Evolutionary conservation across 1,140 invertebrate genomes (phyloP), one percentile per base, ranked within the genome.

Genomic region (Anastrepha ludens): DNA sequence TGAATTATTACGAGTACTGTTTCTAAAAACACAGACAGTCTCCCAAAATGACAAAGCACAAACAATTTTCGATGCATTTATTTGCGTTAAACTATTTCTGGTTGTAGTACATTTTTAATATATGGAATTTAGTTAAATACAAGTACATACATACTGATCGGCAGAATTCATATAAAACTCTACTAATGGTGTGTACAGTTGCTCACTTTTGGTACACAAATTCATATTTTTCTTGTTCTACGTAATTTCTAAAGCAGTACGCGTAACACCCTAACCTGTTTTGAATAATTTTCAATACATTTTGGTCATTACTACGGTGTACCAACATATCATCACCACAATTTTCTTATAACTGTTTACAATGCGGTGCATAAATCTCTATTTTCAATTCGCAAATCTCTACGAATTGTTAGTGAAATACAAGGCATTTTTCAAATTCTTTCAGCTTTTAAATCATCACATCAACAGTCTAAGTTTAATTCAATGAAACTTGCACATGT

Each of bases 351-450:
- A 65, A 65, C 15, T 20, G 64, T 65, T 65, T 65, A 0, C 1
- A 20, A 65, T 65, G 64, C 15, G 15, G 6, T 55, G 6, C 11
- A 6, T 55, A 55, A 6, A 55, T 9, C 64, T 65, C 15, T 65
- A 11, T 65, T 65, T 65, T 20, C 29, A 29, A 29, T 29, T 29
- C 29, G 29, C 29, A 29, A 29, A 29, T 29, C 29, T 29, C 29
- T 29, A 29, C 29, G 29, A 29, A 29, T 65, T 65, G 3, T 50
- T 55, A 55, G 29, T 58, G 41, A 81, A 81, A 81, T 81, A 81
- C 47, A 81, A 81, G 74, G 74, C 74, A 81, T 55, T 81, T 81
- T 41, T 11, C 44, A 74, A 81, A 81, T 81, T 81, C 74, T 20
- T 78, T 55, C n/a, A 41, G 55, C 74, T 81, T 81, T n/a, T 2